phyloP scores from a whole-genome alignment of 2,797 vertebrate species.

The Ibycter americanus region DNA sequence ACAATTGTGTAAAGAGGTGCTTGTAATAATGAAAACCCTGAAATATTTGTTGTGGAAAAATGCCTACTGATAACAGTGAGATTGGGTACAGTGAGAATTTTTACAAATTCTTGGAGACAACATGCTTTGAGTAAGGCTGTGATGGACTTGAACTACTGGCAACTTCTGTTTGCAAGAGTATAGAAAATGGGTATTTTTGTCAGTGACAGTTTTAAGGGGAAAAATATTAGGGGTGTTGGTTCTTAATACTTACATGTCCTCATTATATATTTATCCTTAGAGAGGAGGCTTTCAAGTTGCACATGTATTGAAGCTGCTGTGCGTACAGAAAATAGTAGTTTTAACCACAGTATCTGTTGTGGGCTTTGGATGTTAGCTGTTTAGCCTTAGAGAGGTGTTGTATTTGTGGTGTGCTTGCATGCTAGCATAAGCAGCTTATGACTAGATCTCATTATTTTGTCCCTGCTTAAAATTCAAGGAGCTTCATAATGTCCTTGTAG shows the following conservation, averaged over 20 bases:
- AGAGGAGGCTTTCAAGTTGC: background rate
- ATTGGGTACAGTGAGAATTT: background rate
- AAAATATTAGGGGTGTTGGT: background rate
- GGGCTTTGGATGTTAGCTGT: background rate
- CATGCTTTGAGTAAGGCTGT: background rate
- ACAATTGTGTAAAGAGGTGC: background rate
- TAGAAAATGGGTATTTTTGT: background rate
- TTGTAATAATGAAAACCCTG: background rate
- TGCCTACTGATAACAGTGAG: background rate
- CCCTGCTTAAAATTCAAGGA: background rate
- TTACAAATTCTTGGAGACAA: background rate
- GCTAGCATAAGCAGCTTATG: background rate
- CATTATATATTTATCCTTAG: background rate
- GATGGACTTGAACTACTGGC: background rate
- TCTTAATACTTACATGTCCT: background rate
- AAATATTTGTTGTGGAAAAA: background rate
- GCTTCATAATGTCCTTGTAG: background rate
- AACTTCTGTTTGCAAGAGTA: background rate
- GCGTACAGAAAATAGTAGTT: background rate
- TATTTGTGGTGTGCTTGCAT: background rate
- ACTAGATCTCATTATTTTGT: background rate
- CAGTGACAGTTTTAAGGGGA: background rate
- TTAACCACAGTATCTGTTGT: rapidly evolving
- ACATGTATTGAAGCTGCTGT: background rate
- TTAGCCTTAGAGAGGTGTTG: background rate